Evolutionary conservation across 2,888 invertebrate species (phyloP), one percentile per base, ranked within the genome.

Genomic region (Elegia similella): DNA sequence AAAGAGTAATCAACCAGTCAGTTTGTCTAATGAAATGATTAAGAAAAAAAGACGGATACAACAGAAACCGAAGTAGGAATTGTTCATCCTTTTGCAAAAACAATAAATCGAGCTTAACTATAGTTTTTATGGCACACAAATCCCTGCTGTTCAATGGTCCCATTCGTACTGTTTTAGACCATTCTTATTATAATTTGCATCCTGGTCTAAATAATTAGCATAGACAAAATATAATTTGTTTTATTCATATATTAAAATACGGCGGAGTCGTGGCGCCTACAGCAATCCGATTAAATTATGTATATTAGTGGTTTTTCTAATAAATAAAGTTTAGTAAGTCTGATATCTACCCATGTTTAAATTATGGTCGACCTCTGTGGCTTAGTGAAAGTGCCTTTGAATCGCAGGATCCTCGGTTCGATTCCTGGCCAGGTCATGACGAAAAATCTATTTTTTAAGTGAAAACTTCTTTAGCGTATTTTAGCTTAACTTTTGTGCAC

Each of bases 111-210:
- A n/a, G 12, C n/a, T 23, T 46, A 6, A 12, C 8, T 30, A 15
- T 30, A 2, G 2, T 30, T 15, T 10, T 42, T 30, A 43, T 43
- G 42, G 12, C 38, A 38, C 10, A 52, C 52, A 13, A 16, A 15
- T 8, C 43, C 53, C 53, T 29, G 43, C 53, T 42, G 53, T 16
- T 53, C 29, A 43, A 53, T 43, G 43, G 15, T 30, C 13, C 53
- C 15, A 12, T 53, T 53, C 43, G 30, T 53, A 46, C 53, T 59
- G 43, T 59, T 61, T 63, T 59, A 59, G 66, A 52, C 63, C 71
- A 70, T 67, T 65, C 63, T 63, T 56, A 59, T 53, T 56, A 59
- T 55, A 48, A 59, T 62, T 56, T 46, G 52, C 61, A 61, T 63
- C 54, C 59, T 42, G 48, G 52, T 52, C 8, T 53, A 10, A 12